Conservation (phyloP, 2,113 vertebrate genomes). For the Struthio camelus region DNA sequence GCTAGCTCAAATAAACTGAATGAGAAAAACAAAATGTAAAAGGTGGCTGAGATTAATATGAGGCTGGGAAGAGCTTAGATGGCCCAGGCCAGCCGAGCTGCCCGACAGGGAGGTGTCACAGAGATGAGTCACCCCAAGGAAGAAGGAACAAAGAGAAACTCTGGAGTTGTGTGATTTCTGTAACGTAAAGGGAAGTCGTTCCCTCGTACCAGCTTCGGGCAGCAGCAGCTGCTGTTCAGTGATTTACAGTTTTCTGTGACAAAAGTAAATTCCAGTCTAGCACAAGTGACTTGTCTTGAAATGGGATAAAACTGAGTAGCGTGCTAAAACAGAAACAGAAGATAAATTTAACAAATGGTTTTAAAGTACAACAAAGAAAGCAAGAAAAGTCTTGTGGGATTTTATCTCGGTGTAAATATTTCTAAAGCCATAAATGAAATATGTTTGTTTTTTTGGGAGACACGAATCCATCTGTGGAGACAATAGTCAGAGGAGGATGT, state of each 20-base stretch:
- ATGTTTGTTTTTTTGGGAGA: slow-evolving; percentile 1
- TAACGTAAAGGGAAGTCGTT: background rate
- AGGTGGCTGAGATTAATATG: background rate
- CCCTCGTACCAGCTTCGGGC: background rate
- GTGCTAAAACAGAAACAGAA: background rate
- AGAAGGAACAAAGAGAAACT: background rate
- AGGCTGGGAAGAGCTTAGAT: background rate
- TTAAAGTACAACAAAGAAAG: background rate
- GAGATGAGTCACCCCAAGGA: background rate
- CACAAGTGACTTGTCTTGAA: background rate
- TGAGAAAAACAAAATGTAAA: background rate
- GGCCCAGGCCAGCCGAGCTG: background rate
- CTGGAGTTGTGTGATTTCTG: background rate
- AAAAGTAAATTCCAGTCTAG: background rate
- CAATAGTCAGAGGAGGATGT: slow-evolving; percentile 54
- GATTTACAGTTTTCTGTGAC: background rate
- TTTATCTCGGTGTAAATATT: slow-evolving; percentile 51
- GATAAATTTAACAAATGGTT: background rate
- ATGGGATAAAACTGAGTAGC: background rate
- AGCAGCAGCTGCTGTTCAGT: background rate
- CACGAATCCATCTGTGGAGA: slow-evolving; percentile 19
- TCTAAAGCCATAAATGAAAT: slow-evolving; percentile 42
- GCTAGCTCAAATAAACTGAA: background rate
- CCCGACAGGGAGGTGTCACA: background rate
- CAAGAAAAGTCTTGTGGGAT: background rate